phyloP scores from a whole-genome alignment of 2,797 vertebrate species.

The Orestias chungarensis region DNA sequence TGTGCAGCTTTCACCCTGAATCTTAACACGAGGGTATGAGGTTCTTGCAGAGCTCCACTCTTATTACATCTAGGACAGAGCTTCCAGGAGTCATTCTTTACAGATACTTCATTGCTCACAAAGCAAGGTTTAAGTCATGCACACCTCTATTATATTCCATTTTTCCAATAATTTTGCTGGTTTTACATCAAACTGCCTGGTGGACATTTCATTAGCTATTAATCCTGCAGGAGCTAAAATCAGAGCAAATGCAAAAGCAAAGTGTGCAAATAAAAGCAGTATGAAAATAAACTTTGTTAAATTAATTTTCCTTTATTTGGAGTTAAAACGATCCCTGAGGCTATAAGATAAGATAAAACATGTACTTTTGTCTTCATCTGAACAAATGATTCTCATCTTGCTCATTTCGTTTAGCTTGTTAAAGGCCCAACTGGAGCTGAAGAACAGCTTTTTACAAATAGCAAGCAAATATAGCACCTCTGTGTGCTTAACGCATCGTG shows the following conservation, averaged over 20 bases:
- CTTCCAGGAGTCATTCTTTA: constrained; percentile 20
- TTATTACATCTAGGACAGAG: constrained; percentile 25
- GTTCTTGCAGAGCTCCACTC: constrained; percentile 15
- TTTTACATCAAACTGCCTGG: constrained; percentile 1
- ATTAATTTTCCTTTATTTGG: background rate
- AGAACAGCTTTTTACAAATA: background rate
- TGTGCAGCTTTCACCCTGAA: constrained; percentile 33
- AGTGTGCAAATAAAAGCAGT: background rate
- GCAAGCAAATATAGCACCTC: background rate
- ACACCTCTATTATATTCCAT: constrained; percentile 13
- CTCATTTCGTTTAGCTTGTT: constrained; percentile 12
- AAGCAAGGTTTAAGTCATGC: constrained; percentile 6
- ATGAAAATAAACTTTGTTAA: constrained; percentile 3
- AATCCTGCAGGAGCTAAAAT: constrained; percentile 17
- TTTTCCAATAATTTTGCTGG: constrained; percentile 16
- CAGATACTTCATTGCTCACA: background rate
- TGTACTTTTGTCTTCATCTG: background rate
- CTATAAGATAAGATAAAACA: constrained; percentile 3
- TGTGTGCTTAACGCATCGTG: background rate
- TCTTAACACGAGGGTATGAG: constrained; percentile 20
- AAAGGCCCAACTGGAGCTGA: background rate
- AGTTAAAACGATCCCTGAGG: background rate
- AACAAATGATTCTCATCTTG: background rate
- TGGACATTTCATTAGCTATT: constrained; percentile 3
- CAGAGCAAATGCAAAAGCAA: constrained; percentile 13